phyloP scores from a whole-genome alignment of 2,888 invertebrate genomes.

The Gymnosoma rotundatum region DNA sequence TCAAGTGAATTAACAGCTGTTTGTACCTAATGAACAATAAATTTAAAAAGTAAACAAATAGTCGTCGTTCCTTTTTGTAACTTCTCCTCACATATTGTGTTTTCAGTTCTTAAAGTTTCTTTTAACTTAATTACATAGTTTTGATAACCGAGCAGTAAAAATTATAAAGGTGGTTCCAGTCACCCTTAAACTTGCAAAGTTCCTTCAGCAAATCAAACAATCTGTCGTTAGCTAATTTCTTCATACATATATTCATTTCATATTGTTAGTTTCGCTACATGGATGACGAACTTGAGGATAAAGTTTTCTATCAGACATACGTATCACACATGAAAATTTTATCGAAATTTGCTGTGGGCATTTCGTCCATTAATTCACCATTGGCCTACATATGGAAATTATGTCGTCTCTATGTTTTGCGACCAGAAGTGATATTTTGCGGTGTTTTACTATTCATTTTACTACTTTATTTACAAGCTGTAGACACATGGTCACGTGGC shows the following conservation, averaged over 20 bases:
- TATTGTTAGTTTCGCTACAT: slow-evolving; percentile 82
- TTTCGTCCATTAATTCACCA: slow-evolving; percentile 88
- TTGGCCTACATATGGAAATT: slow-evolving; percentile 90
- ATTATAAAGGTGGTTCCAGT: not conserved
- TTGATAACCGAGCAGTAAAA: not conserved
- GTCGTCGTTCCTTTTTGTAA: slow-evolving; percentile 6
- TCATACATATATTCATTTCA: slow-evolving; percentile 42
- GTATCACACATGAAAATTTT: slow-evolving; percentile 92
- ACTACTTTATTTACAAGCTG: slow-evolving; percentile 91
- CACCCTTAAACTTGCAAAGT: not conserved
- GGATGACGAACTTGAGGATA: slow-evolving; percentile 96
- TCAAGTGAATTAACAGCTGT: slow-evolving; percentile 57
- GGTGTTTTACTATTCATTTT: slow-evolving; percentile 88
- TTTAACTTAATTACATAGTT: slow-evolving; percentile 1
- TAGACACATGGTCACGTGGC: slow-evolving; percentile 91
- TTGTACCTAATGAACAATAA: not conserved
- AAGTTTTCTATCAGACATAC: slow-evolving; percentile 93
- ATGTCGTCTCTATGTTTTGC: slow-evolving; percentile 89
- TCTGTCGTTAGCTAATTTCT: slow-evolving; percentile 22
- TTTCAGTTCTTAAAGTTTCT: not conserved
- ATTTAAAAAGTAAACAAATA: slow-evolving; percentile 3
- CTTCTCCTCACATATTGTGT: not conserved
- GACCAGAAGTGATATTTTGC: slow-evolving; percentile 90
- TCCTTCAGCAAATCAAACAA: slow-evolving; percentile 20
- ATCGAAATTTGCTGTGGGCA: slow-evolving; percentile 90